Evolutionary conservation across 2,888 invertebrate genomes (phyloP), one percentile per base, ranked within the genome.

Genomic region (Nysson spinosus): DNA sequence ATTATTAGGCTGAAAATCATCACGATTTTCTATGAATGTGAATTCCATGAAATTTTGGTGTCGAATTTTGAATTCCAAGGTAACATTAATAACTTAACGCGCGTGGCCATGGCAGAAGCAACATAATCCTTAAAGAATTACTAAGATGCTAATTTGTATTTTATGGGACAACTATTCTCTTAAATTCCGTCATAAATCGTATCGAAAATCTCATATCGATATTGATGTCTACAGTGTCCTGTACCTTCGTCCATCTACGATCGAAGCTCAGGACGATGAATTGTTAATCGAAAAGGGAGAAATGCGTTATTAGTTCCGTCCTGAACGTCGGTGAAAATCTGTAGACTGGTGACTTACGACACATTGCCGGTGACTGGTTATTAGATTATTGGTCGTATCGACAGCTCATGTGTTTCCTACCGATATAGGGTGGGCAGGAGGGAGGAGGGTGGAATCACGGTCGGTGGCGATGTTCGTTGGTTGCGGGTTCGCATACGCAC

Each of bases 381-480:
- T 86, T 87, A 85, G 87, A 86, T 87, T 86, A 85, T 87, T 85
- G 85, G 82, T 81, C 81, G 79, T 83, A 85, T 85, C 85, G 85
- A 85, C 85, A 85, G 82, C 82, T 81, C 82, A 72, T 84, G 80
- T 79, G 71, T 79, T 78, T 72, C 74, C 69, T 42, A 67, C 56
- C 71, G 75, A 82, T 71, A 74, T 67, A 65, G 75, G 68, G 40
- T 63, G 39, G 55, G 56, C 40, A 37, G 11, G 32, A 51, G 22
- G 12, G 3, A 43, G 43, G 46, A 49, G 49, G 42, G 73, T 19
- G 56, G 39, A 16, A 14, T 37, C 55, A 44, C 43, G 64, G 52
- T 42, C 12, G 68, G 47, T 28, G 69, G 42, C 43, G 43, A 52
- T 55, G 60, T 50, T 58, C 58, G 68, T 63, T 54, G 75, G 42